Conservation (phyloP, 2,113 vertebrate genomes). For the Calyptomena viridis region DNA sequence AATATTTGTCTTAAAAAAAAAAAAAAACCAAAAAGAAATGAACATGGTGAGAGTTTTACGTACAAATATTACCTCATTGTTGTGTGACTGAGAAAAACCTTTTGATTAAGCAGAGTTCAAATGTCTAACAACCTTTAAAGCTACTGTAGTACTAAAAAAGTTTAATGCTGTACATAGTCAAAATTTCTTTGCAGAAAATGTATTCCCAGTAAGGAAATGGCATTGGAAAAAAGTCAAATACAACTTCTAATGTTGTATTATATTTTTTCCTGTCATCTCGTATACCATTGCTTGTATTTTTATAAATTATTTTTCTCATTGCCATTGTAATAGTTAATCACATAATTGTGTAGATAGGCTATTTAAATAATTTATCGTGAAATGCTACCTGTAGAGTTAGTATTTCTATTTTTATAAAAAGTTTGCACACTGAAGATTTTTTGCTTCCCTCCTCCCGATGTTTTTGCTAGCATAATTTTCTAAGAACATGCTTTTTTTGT, state of each 20-base stretch:
- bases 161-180: constrained; percentile 93
- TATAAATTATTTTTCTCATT: constrained; percentile 95
- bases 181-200: constrained; percentile 78
- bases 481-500: constrained; percentile 85
- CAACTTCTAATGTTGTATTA: constrained; percentile 79
- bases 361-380: constrained; percentile 99
- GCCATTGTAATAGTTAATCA: constrained; percentile 86
- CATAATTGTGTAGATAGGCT: constrained; percentile 95
- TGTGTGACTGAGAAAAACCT: constrained; percentile 88
- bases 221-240: constrained; percentile 75
- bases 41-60: constrained; percentile 85
- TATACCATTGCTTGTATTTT: constrained; percentile 87
- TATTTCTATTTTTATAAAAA: constrained; percentile 97
- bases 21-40: constrained; percentile 67
- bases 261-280: constrained; percentile 77
- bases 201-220: constrained; percentile 81
- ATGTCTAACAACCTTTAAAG: constrained; percentile 82
- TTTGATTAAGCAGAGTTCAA: constrained; percentile 84
- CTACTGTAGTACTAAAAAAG: constrained; percentile 84
- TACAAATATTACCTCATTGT: constrained; percentile 99
- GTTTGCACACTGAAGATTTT: constrained; percentile 97
- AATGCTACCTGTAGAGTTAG: constrained; percentile 89
- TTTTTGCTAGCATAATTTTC: constrained; percentile 81
- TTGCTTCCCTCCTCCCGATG: constrained; percentile 65
- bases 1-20: constrained; percentile 72